Conservation (phyloP, 2,888 invertebrate genomes). For the Lapara coniferarum region DNA sequence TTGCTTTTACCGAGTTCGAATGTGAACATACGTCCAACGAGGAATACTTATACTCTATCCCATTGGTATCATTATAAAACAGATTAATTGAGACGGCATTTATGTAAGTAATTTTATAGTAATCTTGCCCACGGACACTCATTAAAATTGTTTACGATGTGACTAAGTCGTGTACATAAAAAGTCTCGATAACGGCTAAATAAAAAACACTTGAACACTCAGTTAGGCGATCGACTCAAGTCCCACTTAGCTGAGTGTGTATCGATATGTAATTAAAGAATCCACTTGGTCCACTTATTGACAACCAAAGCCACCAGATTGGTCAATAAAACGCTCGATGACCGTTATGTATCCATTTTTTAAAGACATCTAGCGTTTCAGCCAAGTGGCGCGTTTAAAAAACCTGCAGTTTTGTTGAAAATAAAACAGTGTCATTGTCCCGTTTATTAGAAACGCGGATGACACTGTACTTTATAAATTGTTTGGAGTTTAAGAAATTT, state of each 20-base stretch:
- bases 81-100: slow-evolving; percentile 11
- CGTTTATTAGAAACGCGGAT: neutral
- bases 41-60: neutral
- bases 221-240: slow-evolving; percentile 26
- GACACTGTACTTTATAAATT: neutral
- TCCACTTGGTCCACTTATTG: slow-evolving; percentile 50
- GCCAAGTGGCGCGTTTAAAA: neutral
- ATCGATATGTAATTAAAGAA: slow-evolving; percentile 61
- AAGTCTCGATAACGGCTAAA: slow-evolving; percentile 22
- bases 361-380: neutral
- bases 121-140: slow-evolving; percentile 27
- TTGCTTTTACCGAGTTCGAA: neutral
- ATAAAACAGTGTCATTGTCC: slow-evolving; percentile 17
- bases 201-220: slow-evolving; percentile 27
- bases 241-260: slow-evolving; percentile 37
- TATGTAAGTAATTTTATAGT: slow-evolving; percentile 22
- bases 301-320: slow-evolving; percentile 49
- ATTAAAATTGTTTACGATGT: slow-evolving; percentile 29
- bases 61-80: slow-evolving; percentile 9
- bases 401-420: slow-evolving; percentile 6
- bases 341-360: slow-evolving; percentile 24
- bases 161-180: slow-evolving; percentile 24
- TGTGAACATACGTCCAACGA: too few relatives aligned
- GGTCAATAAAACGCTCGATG: slow-evolving; percentile 38
- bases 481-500: neutral